Percentiles rank a stretch among this genome's conserved stretches.
Conservation (phyloP, 1,140 invertebrate species). For the Papilio polytes region DNA sequence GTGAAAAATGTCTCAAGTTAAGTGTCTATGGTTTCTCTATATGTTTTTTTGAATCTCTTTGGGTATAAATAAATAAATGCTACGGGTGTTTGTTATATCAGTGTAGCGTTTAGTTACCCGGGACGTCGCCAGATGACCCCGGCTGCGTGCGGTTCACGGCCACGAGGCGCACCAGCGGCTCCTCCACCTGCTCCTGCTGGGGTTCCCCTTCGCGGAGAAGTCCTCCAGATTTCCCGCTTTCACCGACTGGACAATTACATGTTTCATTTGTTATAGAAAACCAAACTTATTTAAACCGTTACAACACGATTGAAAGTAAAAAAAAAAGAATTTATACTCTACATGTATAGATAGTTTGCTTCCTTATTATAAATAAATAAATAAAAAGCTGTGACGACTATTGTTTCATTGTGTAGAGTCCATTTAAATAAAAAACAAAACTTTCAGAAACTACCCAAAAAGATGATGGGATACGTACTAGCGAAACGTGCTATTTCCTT, state of each 20-base stretch:
- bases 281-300: background rate
- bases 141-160: conserved; percentile 68
- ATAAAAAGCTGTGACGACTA: too few species aligned
- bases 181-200: conserved; percentile 50
- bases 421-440: too few species aligned
- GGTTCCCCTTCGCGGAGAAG: background rate
- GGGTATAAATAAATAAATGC: background rate
- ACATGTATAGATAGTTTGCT: background rate
- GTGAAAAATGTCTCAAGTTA: too few species aligned
- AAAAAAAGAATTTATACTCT: background rate
- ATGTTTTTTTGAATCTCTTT: too few species aligned
- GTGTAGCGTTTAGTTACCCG: background rate
- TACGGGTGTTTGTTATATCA: background rate
- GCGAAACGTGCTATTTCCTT: conserved; percentile 74
- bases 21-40: too few species aligned
- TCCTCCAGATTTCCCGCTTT: too few species aligned
- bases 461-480: conserved; percentile 53
- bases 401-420: too few species aligned
- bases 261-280: background rate
- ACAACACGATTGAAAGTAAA: background rate
- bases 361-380: too few species aligned
- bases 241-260: background rate
- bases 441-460: background rate
- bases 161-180: conserved; percentile 69
- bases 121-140: conserved; percentile 39